Conservation (phyloP, 2,888 invertebrate genomes). For the Drosophila bunnanda region DNA sequence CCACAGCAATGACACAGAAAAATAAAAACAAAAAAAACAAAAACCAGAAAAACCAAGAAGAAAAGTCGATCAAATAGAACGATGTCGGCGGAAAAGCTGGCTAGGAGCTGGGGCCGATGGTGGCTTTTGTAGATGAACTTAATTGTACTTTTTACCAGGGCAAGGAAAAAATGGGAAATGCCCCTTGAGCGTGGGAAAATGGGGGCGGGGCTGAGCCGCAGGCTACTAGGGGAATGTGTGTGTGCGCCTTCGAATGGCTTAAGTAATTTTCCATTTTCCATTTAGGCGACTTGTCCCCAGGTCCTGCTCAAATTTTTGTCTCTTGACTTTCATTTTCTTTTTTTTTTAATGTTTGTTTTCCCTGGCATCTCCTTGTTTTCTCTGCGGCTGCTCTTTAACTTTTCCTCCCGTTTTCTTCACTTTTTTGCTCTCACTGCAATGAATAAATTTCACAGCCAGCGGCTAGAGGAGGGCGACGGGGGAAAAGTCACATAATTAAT, state of each 20-base stretch:
- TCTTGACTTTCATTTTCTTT: not conserved
- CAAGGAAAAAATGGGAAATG: slow-evolving; percentile 1
- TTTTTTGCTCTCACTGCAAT: slow-evolving; percentile 49
- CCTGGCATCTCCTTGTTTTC: slow-evolving; percentile 10
- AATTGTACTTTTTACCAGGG: slow-evolving; percentile 45
- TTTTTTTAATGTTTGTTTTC: slow-evolving; percentile 21
- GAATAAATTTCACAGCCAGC: slow-evolving; percentile 67
- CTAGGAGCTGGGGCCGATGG: not conserved
- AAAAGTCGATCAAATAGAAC: slow-evolving; percentile 43
- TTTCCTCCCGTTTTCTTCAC: slow-evolving; percentile 19
- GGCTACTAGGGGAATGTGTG: slow-evolving; percentile 15
- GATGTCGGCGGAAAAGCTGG: slow-evolving; percentile 24
- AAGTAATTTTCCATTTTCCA: slow-evolving; percentile 63
- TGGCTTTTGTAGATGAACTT: slow-evolving; percentile 32
- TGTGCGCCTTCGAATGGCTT: slow-evolving; percentile 56
- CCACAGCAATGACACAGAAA: slow-evolving; percentile 21
- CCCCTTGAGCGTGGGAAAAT: slow-evolving; percentile 18
- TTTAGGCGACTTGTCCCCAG: slow-evolving; percentile 38
- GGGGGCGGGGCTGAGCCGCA: slow-evolving; percentile 14
- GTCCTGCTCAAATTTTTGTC: slow-evolving; percentile 8
- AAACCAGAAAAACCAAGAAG: not conserved
- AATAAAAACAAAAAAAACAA: not conserved
- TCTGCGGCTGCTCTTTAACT: slow-evolving; percentile 15
- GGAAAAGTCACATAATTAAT: slow-evolving; percentile 58
- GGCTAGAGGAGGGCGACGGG: not conserved